Percentiles rank a stretch among this genome's conserved stretches.
Evolutionary conservation across 2,888 invertebrate species (phyloP).

Genomic region (Diarsia mendica): DNA sequence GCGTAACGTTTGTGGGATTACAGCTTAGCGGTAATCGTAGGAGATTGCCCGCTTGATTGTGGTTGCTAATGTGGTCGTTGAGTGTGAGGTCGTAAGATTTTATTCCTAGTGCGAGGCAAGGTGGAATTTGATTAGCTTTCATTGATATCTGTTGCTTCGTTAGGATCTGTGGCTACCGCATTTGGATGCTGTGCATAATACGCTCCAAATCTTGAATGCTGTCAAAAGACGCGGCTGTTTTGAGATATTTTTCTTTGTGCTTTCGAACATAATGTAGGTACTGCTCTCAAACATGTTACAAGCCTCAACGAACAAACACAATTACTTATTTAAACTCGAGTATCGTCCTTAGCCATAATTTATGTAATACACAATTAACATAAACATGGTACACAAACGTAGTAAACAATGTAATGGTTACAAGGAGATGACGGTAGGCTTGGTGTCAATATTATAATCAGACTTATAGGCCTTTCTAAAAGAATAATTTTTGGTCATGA

Average conservation of each 20-base stretch:
- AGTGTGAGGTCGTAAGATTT: constrained; percentile 6
- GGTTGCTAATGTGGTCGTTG: constrained; percentile 13
- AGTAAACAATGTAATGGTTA: constrained; percentile 31
- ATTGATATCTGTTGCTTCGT: background rate
- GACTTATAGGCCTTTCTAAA: background rate
- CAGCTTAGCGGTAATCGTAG: constrained; percentile 31
- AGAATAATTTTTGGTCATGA: too few relatives aligned
- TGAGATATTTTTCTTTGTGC: background rate
- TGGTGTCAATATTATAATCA: background rate
- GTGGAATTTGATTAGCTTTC: constrained; percentile 10
- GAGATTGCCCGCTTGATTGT: constrained; percentile 36
- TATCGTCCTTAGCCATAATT: constrained; percentile 16
- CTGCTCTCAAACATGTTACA: background rate
- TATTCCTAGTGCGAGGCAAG: background rate
- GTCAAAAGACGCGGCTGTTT: background rate
- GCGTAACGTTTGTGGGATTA: constrained; percentile 40
- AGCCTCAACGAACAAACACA: background rate
- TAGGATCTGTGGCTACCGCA: background rate
- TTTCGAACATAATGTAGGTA: background rate
- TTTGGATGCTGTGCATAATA: background rate
- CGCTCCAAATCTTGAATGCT: background rate
- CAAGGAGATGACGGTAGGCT: constrained; percentile 27
- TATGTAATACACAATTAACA: constrained; percentile 31
- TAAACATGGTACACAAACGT: constrained; percentile 28
- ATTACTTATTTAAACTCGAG: background rate